phyloP scores from a whole-genome alignment of 2,888 invertebrate species.

The Holacanthella duospinosa region DNA sequence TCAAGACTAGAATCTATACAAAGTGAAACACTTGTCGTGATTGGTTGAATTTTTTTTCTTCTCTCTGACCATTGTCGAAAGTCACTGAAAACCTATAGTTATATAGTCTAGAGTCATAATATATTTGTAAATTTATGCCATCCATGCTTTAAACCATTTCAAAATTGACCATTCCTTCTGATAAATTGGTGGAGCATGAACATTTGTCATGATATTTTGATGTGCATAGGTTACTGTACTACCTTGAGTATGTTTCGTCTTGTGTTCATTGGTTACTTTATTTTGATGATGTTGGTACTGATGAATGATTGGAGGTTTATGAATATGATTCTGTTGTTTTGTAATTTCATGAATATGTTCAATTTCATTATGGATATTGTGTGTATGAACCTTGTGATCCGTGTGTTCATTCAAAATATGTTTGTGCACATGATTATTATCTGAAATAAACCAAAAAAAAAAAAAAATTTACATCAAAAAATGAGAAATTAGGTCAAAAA shows the following conservation, averaged over 20 bases:
- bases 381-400: neutral
- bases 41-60: no score
- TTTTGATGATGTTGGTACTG: neutral
- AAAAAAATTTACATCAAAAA: no score
- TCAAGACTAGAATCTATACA: no score
- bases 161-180: neutral
- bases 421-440: neutral
- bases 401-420: neutral
- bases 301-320: neutral
- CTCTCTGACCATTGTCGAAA: no score
- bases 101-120: no score
- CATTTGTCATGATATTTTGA: neutral
- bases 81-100: no score
- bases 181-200: neutral
- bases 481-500: no score
- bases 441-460: no score
- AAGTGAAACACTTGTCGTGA: no score
- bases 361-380: neutral
- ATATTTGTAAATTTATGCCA: no score
- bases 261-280: neutral
- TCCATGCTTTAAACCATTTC: neutral
- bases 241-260: neutral
- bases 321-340: neutral
- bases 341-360: neutral
- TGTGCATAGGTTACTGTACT: neutral